phyloP scores from a whole-genome alignment of 2,113 vertebrate genomes.

The Rattus rattus region DNA sequence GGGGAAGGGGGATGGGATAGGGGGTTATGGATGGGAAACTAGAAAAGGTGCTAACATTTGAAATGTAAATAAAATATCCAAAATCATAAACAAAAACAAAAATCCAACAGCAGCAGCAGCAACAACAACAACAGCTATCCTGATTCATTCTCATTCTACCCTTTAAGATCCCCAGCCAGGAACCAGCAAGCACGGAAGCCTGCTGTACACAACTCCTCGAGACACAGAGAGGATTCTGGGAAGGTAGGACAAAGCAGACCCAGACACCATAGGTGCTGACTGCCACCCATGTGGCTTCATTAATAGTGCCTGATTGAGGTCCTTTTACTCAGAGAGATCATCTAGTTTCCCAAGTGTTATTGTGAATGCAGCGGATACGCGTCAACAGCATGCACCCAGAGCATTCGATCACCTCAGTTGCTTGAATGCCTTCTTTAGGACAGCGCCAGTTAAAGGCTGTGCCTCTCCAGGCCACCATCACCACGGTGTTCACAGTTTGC shows the following conservation, averaged over 20 bases:
- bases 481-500: not conserved
- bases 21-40: too few species aligned
- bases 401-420: not conserved
- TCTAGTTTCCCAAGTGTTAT: not conserved
- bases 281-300: not conserved
- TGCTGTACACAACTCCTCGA: not conserved
- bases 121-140: too few species aligned
- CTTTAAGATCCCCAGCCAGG: not conserved
- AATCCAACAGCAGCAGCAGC: too few species aligned
- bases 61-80: too few species aligned
- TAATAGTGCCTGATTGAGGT: not conserved
- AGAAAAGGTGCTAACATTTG: too few species aligned
- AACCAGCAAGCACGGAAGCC: not conserved
- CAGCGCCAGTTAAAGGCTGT: not conserved
- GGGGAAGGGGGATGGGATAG: too few species aligned
- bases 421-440: slow-evolving; percentile 16
- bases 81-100: too few species aligned
- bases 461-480: not conserved
- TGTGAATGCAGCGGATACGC: not conserved
- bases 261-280: not conserved
- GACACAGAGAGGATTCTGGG: not conserved
- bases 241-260: not conserved
- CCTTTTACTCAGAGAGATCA: not conserved
- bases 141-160: not conserved
- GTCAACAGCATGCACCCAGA: not conserved